A percentile compares a stretch with the other conserved stretches of the same genome.
Conservation (phyloP, 2,113 vertebrate genomes). For the Ranitomeya imitator region DNA sequence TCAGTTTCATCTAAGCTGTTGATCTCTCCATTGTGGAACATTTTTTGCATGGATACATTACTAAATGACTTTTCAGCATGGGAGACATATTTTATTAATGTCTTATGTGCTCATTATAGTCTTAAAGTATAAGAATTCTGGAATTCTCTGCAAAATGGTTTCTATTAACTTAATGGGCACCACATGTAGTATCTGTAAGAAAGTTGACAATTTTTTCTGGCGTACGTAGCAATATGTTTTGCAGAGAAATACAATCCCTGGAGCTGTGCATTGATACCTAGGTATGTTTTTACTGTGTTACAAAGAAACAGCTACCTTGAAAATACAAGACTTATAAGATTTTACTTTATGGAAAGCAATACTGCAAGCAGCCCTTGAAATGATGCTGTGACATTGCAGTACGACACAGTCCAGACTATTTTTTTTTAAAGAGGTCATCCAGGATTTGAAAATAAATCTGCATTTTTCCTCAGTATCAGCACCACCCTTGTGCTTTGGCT, state of each 20-base stretch:
- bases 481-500: no score
- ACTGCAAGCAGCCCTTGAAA: neutral
- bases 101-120: neutral
- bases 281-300: neutral
- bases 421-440: no score
- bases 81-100: constrained; percentile 10
- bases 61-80: constrained; percentile 29
- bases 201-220: neutral
- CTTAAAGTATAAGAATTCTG: constrained; percentile 32
- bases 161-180: constrained; percentile 1
- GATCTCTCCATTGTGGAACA: constrained; percentile 23
- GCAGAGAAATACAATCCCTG: neutral
- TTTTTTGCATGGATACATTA: constrained; percentile 10
- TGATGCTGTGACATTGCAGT: neutral
- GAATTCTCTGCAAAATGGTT: constrained; percentile 20
- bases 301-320: neutral
- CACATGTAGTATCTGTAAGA: constrained; percentile 3
- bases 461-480: neutral
- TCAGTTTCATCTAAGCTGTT: constrained; percentile 8
- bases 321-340: neutral
- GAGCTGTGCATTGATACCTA: neutral
- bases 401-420: neutral
- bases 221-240: neutral
- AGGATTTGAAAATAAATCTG: neutral
- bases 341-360: neutral